Conservation (phyloP, 2,888 invertebrate genomes). For the Diarsia mendica region DNA sequence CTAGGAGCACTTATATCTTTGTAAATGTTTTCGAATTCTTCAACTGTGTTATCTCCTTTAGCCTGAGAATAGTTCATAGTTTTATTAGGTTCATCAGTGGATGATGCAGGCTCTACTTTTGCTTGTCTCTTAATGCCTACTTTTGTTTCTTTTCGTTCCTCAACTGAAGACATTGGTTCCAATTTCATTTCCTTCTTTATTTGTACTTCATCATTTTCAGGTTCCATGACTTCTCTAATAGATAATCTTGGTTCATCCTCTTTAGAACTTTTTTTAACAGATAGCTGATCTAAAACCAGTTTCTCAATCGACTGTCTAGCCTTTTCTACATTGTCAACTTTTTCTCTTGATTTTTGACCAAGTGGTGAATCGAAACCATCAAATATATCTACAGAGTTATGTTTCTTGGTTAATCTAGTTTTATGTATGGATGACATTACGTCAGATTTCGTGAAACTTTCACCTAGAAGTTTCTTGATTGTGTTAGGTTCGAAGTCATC, state of each 20-base stretch:
- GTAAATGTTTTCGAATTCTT: slow-evolving; percentile 84
- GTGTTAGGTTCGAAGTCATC: slow-evolving; percentile 76
- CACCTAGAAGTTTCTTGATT: slow-evolving; percentile 81
- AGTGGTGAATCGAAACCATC: slow-evolving; percentile 76
- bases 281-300: slow-evolving; percentile 68
- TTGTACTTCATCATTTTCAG: slow-evolving; percentile 30
- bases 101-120: slow-evolving; percentile 44
- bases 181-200: slow-evolving; percentile 58
- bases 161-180: slow-evolving; percentile 49
- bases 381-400: slow-evolving; percentile 81
- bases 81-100: slow-evolving; percentile 57
- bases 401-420: slow-evolving; percentile 71
- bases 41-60: slow-evolving; percentile 74
- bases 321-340: slow-evolving; percentile 62
- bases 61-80: slow-evolving; percentile 45
- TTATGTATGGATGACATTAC: slow-evolving; percentile 68
- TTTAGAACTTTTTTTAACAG: slow-evolving; percentile 44
- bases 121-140: slow-evolving; percentile 43
- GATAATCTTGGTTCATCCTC: slow-evolving; percentile 27
- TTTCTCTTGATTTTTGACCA: slow-evolving; percentile 59
- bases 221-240: slow-evolving; percentile 38
- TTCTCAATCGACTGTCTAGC: slow-evolving; percentile 71
- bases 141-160: slow-evolving; percentile 22
- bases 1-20: slow-evolving; percentile 80
- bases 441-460: slow-evolving; percentile 75